Percentiles rank a stretch among this genome's conserved stretches.
These are phyloP conservation scores for Cuniculus paca DNA, from an alignment of 2,797 vertebrate genomes.

Conservation along the genomic window DNA sequence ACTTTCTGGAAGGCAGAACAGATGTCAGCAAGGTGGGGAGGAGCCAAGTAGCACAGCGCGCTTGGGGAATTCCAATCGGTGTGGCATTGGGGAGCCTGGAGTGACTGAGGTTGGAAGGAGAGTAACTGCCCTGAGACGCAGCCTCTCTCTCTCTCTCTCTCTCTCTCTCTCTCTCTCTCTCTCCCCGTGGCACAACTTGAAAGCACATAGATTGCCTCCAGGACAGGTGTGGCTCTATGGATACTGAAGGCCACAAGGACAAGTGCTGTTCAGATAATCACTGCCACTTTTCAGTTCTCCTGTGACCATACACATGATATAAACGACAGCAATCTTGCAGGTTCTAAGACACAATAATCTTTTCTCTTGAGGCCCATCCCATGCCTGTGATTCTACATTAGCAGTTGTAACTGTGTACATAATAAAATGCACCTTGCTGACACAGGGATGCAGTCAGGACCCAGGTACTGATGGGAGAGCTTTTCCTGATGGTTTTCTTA, in stretches of 20 bases:
- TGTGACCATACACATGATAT: not conserved
- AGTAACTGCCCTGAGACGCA: not conserved
- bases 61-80: not conserved
- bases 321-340: not conserved
- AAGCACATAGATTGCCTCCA: not conserved
- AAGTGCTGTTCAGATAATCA: not conserved
- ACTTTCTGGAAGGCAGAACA: conserved; percentile 7
- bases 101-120: not conserved
- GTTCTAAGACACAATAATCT: not conserved
- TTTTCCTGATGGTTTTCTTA: conserved; percentile 5
- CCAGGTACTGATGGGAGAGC: conserved; percentile 34
- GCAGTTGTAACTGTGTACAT: not conserved
- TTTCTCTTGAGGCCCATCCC: not conserved
- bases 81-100: not conserved
- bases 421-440: not conserved
- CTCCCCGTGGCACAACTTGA: not conserved
- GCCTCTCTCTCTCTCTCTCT: no score
- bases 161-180: no score
- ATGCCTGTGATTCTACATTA: not conserved
- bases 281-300: not conserved
- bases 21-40: not conserved
- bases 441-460: not conserved
- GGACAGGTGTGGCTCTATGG: not conserved
- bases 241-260: not conserved
- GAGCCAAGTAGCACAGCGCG: not conserved